These are phyloP conservation scores for Corydoras maculifer DNA, from an alignment of 2,113 vertebrate genomes.

Conservation along the genomic window DNA sequence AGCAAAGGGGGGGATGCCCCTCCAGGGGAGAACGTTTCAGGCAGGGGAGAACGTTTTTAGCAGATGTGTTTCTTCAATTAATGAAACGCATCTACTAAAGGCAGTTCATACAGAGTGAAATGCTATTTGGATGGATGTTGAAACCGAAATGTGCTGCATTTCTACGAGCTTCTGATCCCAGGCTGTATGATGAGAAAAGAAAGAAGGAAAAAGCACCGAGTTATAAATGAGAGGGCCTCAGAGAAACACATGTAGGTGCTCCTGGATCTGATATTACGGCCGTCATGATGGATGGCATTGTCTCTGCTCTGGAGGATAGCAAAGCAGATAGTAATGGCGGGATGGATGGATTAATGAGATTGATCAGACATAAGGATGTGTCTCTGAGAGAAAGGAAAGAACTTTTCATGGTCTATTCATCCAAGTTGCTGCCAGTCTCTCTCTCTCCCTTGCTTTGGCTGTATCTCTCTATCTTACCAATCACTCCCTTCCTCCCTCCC, in stretches of 20 bases:
- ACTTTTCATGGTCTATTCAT: neutral
- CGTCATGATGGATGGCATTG: constrained; percentile 11
- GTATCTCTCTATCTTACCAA: neutral
- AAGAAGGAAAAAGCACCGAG: neutral
- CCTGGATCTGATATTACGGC: constrained; percentile 2
- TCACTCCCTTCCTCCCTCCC: neutral
- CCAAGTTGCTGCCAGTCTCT: neutral
- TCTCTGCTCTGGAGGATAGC: constrained; percentile 1
- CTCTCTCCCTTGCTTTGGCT: neutral
- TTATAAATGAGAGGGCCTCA: constrained; percentile 6
- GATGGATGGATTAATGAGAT: constrained; percentile 15
- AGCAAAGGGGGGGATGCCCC: no score
- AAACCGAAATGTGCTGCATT: neutral
- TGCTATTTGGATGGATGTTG: no score
- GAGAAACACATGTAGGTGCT: constrained; percentile 8
- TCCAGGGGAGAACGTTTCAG: no score
- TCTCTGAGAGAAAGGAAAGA: neutral
- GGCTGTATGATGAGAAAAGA: neutral
- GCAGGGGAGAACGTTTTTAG: no score
- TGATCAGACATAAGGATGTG: neutral
- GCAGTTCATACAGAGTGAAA: no score
- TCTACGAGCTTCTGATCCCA: neutral
- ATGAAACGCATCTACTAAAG: no score
- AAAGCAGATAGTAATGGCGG: neutral
- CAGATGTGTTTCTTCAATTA: no score